A percentile compares a stretch with the other conserved stretches of the same genome.
phyloP scores from a whole-genome alignment of 2,113 vertebrate genomes.

The Alligator mississippiensis region DNA sequence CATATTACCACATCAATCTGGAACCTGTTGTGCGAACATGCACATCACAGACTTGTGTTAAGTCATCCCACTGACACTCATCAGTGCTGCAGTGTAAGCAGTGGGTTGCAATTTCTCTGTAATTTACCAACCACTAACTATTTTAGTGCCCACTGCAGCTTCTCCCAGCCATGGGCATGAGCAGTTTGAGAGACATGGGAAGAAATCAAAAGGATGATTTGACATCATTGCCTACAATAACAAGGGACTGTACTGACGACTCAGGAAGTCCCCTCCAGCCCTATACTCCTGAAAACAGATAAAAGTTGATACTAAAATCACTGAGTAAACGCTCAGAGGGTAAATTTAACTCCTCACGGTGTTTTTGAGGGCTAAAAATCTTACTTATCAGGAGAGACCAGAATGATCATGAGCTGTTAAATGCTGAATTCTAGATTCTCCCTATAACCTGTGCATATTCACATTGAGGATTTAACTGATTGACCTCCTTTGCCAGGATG shows the following conservation, averaged over 20 bases:
- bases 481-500: not conserved
- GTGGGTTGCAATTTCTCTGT: not conserved
- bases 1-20: not conserved
- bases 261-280: not conserved
- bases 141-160: not conserved
- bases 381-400: not conserved
- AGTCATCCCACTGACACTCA: not conserved
- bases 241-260: no score
- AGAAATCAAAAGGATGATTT: no score
- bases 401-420: not conserved
- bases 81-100: not conserved
- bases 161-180: not conserved
- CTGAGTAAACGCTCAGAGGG: not conserved
- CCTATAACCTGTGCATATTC: not conserved
- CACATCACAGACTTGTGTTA: not conserved
- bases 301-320: not conserved
- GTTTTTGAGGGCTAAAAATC: not conserved
- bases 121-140: not conserved
- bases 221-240: no score
- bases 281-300: not conserved
- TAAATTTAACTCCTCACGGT: not conserved
- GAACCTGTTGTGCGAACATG: accelerated
- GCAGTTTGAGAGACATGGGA: not conserved
- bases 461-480: not conserved
- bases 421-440: not conserved